Percentiles rank a stretch among this genome's conserved stretches.
These are phyloP conservation scores for Herpailurus yagouaroundi DNA, from an alignment of 2,113 vertebrate genomes.

Conservation along the genomic window DNA sequence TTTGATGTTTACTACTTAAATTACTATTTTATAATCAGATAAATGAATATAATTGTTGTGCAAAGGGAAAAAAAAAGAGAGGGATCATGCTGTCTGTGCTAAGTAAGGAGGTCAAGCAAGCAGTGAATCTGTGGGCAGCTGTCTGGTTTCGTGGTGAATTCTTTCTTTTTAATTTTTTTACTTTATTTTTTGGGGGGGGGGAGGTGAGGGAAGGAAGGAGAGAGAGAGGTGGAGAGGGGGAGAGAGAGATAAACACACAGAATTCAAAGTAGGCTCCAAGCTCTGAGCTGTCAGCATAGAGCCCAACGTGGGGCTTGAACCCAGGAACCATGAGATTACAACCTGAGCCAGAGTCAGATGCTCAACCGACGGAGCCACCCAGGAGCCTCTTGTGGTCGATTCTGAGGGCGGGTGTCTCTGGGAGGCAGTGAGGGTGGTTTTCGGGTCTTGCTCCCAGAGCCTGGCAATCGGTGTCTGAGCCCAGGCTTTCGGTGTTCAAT, in stretches of 20 bases:
- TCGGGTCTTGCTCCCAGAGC: too few species aligned
- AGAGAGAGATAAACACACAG: too few species aligned
- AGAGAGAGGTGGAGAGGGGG: too few species aligned
- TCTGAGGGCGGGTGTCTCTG: fast-evolving
- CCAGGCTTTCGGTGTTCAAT: not conserved
- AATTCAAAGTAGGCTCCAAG: too few species aligned
- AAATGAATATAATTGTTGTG: not conserved
- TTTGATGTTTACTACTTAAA: not conserved
- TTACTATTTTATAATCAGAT: not conserved
- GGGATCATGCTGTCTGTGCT: not conserved
- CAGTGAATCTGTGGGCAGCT: not conserved
- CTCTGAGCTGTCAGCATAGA: too few species aligned
- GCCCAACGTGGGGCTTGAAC: too few species aligned
- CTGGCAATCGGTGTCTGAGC: fast-evolving
- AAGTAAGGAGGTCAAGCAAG: not conserved
- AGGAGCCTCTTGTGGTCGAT: not conserved
- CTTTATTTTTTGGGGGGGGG: too few species aligned
- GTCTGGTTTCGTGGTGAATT: fast-evolving
- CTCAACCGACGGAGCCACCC: too few species aligned
- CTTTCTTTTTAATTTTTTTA: too few species aligned
- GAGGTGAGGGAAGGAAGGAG: too few species aligned
- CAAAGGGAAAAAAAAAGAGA: not conserved
- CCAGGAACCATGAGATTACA: too few species aligned
- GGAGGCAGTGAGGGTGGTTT: not conserved
- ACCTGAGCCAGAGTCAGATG: too few species aligned